Conservation (phyloP, 2,113 vertebrate genomes). For the Campylomormyrus numenius region DNA sequence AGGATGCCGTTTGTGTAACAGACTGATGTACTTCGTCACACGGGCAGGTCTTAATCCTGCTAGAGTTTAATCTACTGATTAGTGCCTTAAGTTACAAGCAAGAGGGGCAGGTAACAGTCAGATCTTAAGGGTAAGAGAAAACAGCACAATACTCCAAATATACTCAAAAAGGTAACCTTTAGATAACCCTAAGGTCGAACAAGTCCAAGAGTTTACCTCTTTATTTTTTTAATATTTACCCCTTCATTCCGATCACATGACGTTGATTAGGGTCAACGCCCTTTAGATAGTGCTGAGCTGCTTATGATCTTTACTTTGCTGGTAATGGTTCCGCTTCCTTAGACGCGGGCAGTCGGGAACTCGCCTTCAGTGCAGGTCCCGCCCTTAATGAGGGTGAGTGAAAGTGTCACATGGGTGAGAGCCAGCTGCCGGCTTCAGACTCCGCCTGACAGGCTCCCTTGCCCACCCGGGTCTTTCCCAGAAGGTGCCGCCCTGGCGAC, state of each 20-base stretch:
- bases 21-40: constrained; percentile 53
- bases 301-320: constrained; percentile 35
- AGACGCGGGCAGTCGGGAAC: neutral
- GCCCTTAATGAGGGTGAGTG: constrained; percentile 10
- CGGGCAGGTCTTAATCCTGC: constrained; percentile 60
- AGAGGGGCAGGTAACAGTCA: constrained; percentile 44
- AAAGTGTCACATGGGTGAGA: neutral
- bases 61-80: constrained; percentile 48
- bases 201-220: constrained; percentile 32
- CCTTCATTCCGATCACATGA: constrained; percentile 48
- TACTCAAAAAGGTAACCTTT: constrained; percentile 25
- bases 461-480: neutral
- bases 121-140: constrained; percentile 34
- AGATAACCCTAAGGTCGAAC: constrained; percentile 21
- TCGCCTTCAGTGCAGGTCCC: constrained; percentile 27
- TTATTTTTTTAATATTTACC: constrained; percentile 22
- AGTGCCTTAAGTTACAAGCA: constrained; percentile 33
- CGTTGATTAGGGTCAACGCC: constrained; percentile 48
- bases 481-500: constrained; percentile 10
- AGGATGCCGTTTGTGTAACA: constrained; percentile 51
- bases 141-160: constrained; percentile 39
- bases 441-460: neutral
- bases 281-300: constrained; percentile 38
- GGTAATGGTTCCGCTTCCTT: constrained; percentile 25
- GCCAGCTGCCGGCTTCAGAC: neutral